These are phyloP conservation scores for Eupithecia vulgata DNA, from an alignment of 2,888 invertebrate genomes.

Conservation along the genomic window DNA sequence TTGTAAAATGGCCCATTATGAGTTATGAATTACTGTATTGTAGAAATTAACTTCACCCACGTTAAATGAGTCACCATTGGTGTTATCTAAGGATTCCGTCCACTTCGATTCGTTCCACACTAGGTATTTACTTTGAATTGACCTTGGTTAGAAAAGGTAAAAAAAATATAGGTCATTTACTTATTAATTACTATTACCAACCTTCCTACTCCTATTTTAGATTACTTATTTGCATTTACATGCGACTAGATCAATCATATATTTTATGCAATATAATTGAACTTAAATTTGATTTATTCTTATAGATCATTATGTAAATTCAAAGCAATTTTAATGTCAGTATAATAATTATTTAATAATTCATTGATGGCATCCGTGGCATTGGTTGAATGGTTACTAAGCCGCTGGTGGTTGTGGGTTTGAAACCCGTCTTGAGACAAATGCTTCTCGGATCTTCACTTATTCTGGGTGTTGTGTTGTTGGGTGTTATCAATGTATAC, in stretches of 20 bases:
- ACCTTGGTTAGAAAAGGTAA: background rate
- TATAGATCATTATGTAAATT: slow-evolving; percentile 3
- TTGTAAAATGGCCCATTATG: slow-evolving; percentile 15
- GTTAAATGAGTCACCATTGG: slow-evolving; percentile 25
- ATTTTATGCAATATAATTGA: background rate
- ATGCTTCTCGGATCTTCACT: background rate
- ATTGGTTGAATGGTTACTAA: background rate
- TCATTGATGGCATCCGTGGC: background rate
- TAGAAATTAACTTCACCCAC: slow-evolving; percentile 60
- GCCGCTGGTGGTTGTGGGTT: background rate
- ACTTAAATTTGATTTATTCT: background rate
- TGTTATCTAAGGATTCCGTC: background rate
- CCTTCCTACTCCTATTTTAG: background rate
- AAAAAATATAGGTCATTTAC: background rate
- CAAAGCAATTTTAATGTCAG: slow-evolving; percentile 17
- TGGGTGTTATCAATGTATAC: too few species aligned
- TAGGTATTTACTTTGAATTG: background rate
- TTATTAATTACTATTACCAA: background rate
- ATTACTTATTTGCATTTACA: background rate
- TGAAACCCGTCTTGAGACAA: background rate
- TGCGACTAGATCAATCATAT: background rate
- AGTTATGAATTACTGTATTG: slow-evolving; percentile 48
- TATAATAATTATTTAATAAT: slow-evolving; percentile 5
- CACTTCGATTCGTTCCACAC: background rate
- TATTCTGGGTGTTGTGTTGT: too few species aligned